phyloP scores from a whole-genome alignment of 92 coral and sea anemone genomes.

The Actinostola sp. region DNA sequence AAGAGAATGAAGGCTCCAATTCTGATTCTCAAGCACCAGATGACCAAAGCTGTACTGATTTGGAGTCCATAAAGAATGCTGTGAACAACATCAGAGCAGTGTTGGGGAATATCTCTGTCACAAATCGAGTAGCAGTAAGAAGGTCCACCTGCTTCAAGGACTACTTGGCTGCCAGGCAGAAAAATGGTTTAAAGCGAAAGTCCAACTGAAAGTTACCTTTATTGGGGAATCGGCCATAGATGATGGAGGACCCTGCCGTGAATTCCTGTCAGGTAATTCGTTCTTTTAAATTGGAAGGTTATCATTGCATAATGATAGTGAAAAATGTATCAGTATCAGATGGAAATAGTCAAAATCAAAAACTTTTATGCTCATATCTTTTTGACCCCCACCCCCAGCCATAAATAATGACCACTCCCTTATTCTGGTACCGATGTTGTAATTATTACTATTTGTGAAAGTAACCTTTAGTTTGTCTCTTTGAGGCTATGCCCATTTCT shows the following conservation, averaged over 20 bases:
- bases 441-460: not conserved
- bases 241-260: conserved; percentile 77
- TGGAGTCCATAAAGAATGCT: conserved; percentile 17
- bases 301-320: not conserved
- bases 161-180: conserved; percentile 55
- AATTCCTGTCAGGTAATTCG: conserved; percentile 73
- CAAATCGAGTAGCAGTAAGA: conserved; percentile 14
- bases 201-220: conserved; percentile 62
- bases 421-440: not conserved
- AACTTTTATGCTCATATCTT: not conserved
- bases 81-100: not conserved
- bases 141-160: conserved; percentile 57
- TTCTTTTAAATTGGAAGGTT: not conserved
- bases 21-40: no score
- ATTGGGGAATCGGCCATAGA: conserved; percentile 70
- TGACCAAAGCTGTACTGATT: not conserved
- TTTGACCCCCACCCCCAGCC: not conserved
- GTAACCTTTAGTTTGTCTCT: not conserved
- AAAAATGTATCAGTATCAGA: not conserved
- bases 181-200: conserved; percentile 64
- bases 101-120: not conserved
- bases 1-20: conserved; percentile 13
- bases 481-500: not conserved
- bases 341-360: not conserved
- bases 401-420: not conserved